phyloP scores from a whole-genome alignment of 2,888 invertebrate genomes.

The Torymus aiolomorphi region DNA sequence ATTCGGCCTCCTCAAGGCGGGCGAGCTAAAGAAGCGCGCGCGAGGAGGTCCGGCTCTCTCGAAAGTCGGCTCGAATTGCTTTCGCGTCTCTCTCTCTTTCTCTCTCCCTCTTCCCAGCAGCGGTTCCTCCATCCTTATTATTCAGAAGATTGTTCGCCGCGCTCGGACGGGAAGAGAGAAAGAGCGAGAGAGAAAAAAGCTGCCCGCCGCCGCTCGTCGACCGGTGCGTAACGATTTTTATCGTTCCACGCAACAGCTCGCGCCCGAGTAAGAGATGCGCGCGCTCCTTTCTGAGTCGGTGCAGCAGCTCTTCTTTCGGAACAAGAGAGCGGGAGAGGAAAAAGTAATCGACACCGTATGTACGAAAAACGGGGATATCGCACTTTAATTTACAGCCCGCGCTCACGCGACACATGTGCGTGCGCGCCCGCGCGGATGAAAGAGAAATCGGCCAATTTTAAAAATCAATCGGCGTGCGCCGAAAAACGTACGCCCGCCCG shows the following conservation, averaged over 20 bases:
- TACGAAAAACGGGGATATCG: not conserved
- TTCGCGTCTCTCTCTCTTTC: not conserved
- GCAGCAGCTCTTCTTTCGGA: not conserved
- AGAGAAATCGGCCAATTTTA: constrained; percentile 49
- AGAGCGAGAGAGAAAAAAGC: not conserved
- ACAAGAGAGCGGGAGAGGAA: constrained; percentile 11
- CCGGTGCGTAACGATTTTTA: constrained; percentile 37
- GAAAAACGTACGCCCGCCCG: no score
- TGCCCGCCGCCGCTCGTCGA: not conserved
- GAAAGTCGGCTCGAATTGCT: constrained; percentile 53
- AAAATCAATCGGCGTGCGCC: constrained; percentile 41
- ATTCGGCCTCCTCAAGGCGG: constrained; percentile 39
- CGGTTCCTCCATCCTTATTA: constrained; percentile 39
- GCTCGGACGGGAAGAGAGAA: not conserved
- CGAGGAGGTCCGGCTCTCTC: constrained; percentile 13
- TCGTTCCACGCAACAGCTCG: constrained; percentile 12
- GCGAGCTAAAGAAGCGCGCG: constrained; percentile 6
- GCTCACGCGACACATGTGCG: constrained; percentile 27
- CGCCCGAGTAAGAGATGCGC: constrained; percentile 19
- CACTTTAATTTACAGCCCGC: constrained; percentile 38
- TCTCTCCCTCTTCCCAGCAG: constrained; percentile 3
- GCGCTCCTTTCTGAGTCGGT: no score
- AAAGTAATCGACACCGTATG: constrained; percentile 24
- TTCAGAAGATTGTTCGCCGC: constrained; percentile 31
- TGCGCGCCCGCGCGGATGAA: constrained; percentile 13